Evolutionary conservation across 2,888 invertebrate species (phyloP), one percentile per base, ranked within the genome.

Genomic region (Penaeus monodon): DNA sequence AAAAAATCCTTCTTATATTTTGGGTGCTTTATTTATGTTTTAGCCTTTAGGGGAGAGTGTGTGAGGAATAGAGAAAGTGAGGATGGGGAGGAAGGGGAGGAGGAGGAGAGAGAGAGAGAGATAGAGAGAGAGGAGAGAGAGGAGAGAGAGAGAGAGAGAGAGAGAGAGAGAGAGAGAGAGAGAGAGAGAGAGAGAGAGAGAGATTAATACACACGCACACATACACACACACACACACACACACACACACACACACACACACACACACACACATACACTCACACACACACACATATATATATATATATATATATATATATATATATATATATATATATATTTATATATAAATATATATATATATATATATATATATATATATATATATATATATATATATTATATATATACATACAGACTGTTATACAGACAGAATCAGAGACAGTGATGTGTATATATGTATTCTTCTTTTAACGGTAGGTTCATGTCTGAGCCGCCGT

Each of bases 251-350:
- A 33, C 3, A 24, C 2, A 76, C 38, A 38, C 1, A 38, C 22
- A 76, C 2, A 38, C 1, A 38, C 2, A 76, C 38, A 76, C 3
- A 76, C 2, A 76, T 76, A 76, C 38, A 38, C 2, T 38, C 3
- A 38, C 38, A 76, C 38, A 76, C 38, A 76, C 38, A 76, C 38
- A 76, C 38, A 76, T 76, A 76, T 76, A 38, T 76, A 76, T 76
- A 76, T 76, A 76, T 38, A 76, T 38, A 76, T 38, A n/a, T 38
- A 76, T 38, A 33, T 7, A 73, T 2, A 29, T 73, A 29, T 27
- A 27, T 24, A 29, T 29, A 73, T 27, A 29, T 73, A 27, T 29
- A 73, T 24, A 73, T 73, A 73, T 73, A 73, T 73, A 73, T 73
- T 2, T 73, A 38, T 76, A 77, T 20, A 78, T 24, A 78, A 4